phyloP scores from a whole-genome alignment of 2,888 invertebrate species.

The Tetragonisca angustula region DNA sequence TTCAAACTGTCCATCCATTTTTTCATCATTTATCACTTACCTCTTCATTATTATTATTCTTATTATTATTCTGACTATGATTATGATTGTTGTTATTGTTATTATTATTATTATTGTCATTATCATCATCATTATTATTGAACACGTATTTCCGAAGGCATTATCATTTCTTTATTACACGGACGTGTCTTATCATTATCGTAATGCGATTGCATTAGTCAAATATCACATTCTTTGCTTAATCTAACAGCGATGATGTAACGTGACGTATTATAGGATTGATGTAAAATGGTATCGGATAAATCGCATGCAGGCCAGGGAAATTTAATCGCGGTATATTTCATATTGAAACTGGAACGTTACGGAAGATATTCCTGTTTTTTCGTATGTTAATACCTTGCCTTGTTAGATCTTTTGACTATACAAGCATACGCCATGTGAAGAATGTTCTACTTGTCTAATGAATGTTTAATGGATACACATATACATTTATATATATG shows the following conservation, averaged over 20 bases:
- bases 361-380: slow-evolving; percentile 19
- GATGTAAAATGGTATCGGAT: not conserved
- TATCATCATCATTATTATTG: not conserved
- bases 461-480: slow-evolving; percentile 59
- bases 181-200: not conserved
- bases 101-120: not conserved
- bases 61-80: not conserved
- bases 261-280: not conserved
- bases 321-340: slow-evolving; percentile 35
- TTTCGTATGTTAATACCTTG: slow-evolving; percentile 19
- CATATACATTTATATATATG: slow-evolving; percentile 10
- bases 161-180: not conserved
- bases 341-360: slow-evolving; percentile 32
- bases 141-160: not conserved
- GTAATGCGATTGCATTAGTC: not conserved
- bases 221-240: slow-evolving; percentile 7
- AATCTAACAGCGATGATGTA: slow-evolving; percentile 32
- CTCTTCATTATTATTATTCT: slow-evolving; percentile 3
- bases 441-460: slow-evolving; percentile 41
- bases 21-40: slow-evolving; percentile 8
- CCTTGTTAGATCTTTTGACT: slow-evolving; percentile 41
- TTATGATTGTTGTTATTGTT: not conserved
- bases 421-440: slow-evolving; percentile 28
- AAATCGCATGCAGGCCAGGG: slow-evolving; percentile 34
- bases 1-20: slow-evolving; percentile 10